Base-by-base conservation (phyloP, 2,797 vertebrate species). In the Gallirallus australis region DNA sequence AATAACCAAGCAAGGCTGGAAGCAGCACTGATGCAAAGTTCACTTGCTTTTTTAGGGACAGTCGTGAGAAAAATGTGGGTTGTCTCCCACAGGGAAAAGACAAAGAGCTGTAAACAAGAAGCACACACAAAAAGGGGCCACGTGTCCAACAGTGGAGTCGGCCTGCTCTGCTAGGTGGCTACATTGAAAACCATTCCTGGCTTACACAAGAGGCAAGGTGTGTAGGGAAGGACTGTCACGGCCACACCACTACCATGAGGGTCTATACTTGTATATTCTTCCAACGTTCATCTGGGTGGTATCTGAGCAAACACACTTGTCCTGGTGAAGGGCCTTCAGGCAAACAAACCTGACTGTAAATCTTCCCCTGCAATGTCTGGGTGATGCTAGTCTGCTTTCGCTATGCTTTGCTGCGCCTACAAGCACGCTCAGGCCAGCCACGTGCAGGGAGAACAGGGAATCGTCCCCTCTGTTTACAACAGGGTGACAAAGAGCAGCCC, bases 321-420 rank as follows among this genome's bases (percentile, higher is more conserved):
- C 31, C 15, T 68, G 11, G 7, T 3, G 3, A 13, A 18, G n/a
- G 35, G 12, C 33, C 48, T 33, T 14, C 48, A 25, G 37, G 48
- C 15, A 64, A 33, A 9, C 15, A 8, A 24, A 17, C 18, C 2
- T 28, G 10, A 61, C 35, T 33, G 23, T 28, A 25, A 23, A 45
- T 2, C n/a, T 65, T n/a, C 69, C 28, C 7, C 45, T 1, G 19
- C 15, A 8, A 15, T 2, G 1, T 2, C 13, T 2, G 8, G 42
- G 10, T 9, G 18, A 73, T 8, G 4, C 42, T 3, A 7, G 1
- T 20, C 30, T 1, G 9, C 35, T 56, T 31, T 8, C 1, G 1
- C 20, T 7, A 3, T 0, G 5, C 33, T 17, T 30, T 9, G 63
- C 61, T 15, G 19, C 24, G 2, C 35, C 27, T 31, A 7, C n/a